Base-by-base conservation (phyloP, 1,140 invertebrate genomes). In the Matsumurasca onukii region DNA sequence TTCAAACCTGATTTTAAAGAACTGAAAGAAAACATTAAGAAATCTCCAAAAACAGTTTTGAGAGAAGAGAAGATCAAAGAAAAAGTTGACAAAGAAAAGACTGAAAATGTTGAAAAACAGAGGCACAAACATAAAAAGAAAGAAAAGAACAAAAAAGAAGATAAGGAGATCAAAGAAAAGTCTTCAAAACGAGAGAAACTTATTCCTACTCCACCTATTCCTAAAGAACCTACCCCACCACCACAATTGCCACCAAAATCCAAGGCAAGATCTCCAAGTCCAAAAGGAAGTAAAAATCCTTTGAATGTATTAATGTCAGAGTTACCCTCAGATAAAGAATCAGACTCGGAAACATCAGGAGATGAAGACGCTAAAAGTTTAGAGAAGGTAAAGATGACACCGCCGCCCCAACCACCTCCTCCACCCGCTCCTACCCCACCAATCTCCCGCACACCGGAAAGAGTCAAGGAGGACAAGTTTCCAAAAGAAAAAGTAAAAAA, bases 101-200 rank as follows among this genome's bases (percentile, higher is more conserved):
- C 30, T 70, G 17, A 77, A 75, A 24, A 81, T 0, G 78, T 78
- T 63, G 80, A 82, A 13, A 79, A 78, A 25, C 76, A 78, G 22
- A 81, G 79, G 63, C 81, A 85, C 51, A 83, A 83, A 49, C 80
- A 83, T 30, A 82, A 89, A 31, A 86, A 85, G 72, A 82, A 79
- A 29, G 84, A 70, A 51, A 70, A 78, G 59, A 78, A 80, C 30
- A 79, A 76, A 3, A 79, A 80, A 59, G 63, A 72, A 12, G 73
- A 75, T 2, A 67, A 69, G 2, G 69, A 69, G 49, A 69, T 73
- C 22, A 72, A 70, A 64, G 70, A 72, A 2, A 72, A 72, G 22
- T 75, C 84, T 67, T 84, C 83, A 70, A 30, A 78, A 77, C 25
- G 74, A 76, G 30, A 81, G 78, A 64, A 83, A 51, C n/a, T 45